A percentile compares a stretch with the other conserved stretches of the same genome.
These are phyloP conservation scores for Trichacis sp. DNA, from an alignment of 2,888 invertebrate species.

Conservation along the genomic window DNA sequence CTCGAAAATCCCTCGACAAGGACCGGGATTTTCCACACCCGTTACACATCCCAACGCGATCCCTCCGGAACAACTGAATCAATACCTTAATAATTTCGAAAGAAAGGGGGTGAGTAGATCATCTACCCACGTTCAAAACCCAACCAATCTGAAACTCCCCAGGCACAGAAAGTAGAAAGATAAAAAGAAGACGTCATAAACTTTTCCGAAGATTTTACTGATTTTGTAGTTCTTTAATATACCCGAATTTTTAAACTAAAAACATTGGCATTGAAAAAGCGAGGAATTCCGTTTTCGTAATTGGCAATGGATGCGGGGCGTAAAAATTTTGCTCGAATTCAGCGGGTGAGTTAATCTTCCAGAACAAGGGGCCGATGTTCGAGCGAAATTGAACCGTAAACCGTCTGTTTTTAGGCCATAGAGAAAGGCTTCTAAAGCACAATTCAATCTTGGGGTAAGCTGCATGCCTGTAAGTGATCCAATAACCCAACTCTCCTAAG, in stretches of 20 bases:
- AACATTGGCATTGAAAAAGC: neutral
- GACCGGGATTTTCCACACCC: constrained; percentile 37
- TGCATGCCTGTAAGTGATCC: constrained; percentile 54
- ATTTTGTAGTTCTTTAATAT: neutral
- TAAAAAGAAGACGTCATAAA: too few relatives aligned
- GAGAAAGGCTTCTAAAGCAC: constrained; percentile 34
- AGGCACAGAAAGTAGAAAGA: constrained; percentile 30
- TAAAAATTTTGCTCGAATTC: too few relatives aligned
- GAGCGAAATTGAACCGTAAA: too few relatives aligned
- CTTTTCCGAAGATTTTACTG: neutral
- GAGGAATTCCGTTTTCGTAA: too few relatives aligned
- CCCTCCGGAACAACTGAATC: constrained; percentile 58
- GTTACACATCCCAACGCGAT: constrained; percentile 45
- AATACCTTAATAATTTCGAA: constrained; percentile 56
- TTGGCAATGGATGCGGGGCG: too few relatives aligned
- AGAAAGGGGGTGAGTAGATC: constrained; percentile 60
- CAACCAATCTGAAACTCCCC: constrained; percentile 26
- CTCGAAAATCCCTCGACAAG: constrained; percentile 41
- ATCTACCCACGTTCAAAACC: too few relatives aligned
- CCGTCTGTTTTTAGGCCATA: constrained; percentile 46
- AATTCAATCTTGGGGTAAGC: constrained; percentile 54
- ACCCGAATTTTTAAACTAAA: neutral
- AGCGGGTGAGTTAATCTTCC: too few relatives aligned
- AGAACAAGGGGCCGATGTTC: too few relatives aligned
- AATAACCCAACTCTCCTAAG: constrained; percentile 47